Conservation (phyloP, 2,797 vertebrate genomes). For the Intellagama lesueurii region DNA sequence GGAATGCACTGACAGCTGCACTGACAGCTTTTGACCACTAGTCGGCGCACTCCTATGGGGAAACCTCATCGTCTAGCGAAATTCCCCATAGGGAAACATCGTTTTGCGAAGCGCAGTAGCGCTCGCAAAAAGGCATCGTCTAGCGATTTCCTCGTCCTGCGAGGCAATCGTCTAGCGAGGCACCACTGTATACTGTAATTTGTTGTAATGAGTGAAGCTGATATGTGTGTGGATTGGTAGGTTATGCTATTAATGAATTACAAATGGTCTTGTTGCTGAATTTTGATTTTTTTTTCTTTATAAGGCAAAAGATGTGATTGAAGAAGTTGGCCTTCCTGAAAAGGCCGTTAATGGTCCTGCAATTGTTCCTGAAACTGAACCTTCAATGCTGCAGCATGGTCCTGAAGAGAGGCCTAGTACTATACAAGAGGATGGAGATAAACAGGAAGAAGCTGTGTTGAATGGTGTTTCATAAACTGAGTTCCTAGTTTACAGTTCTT, state of each 20-base stretch:
- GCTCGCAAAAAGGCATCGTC: no score
- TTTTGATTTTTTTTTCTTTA: slow-evolving; percentile 53
- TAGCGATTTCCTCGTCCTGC: no score
- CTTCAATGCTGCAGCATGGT: slow-evolving; percentile 78
- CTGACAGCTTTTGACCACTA: no score
- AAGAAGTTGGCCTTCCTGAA: slow-evolving; percentile 86
- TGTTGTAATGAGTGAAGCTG: not conserved
- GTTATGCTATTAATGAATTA: not conserved
- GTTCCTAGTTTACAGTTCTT: slow-evolving; percentile 89
- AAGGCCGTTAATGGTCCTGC: slow-evolving; percentile 87
- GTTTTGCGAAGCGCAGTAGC: no score
- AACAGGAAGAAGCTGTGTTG: slow-evolving; percentile 86
- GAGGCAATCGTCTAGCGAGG: no score
- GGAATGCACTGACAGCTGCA: no score
- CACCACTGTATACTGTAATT: no score
- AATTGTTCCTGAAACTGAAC: slow-evolving; percentile 79
- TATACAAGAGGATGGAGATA: slow-evolving; percentile 82
- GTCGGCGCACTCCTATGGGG: no score
- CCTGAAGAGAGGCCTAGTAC: slow-evolving; percentile 84
- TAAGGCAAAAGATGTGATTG: slow-evolving; percentile 88
- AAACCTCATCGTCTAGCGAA: no score
- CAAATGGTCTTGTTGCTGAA: rapidly evolving
- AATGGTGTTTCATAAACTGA: slow-evolving; percentile 95
- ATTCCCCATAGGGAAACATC: no score
- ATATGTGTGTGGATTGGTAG: not conserved